These are phyloP conservation scores for Drosophila flavopinicola DNA, from an alignment of 2,888 invertebrate species.

Conservation along the genomic window DNA sequence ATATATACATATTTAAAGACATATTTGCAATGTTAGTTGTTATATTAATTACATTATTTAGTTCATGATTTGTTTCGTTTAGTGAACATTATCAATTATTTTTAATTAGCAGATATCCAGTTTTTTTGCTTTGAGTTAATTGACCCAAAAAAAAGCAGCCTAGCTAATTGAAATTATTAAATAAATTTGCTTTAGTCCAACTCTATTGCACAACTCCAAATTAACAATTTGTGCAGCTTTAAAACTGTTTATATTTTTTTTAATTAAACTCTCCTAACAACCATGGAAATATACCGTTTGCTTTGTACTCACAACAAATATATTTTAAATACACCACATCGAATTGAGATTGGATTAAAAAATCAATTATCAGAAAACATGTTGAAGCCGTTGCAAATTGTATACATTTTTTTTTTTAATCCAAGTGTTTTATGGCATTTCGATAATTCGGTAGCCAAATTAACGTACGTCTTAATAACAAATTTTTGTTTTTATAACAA, in stretches of 20 bases:
- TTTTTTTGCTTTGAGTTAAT: background rate
- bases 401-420: slow-evolving; percentile 11
- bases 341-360: background rate
- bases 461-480: slow-evolving; percentile 21
- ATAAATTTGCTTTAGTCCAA: too few species aligned
- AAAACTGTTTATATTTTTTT: background rate
- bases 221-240: background rate
- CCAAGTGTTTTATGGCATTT: slow-evolving; percentile 17
- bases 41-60: too few species aligned
- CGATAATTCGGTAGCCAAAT: slow-evolving; percentile 18
- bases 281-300: slow-evolving; percentile 8
- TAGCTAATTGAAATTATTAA: too few species aligned
- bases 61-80: too few species aligned
- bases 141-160: too few species aligned
- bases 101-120: background rate
- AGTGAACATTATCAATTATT: too few species aligned
- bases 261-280: slow-evolving; percentile 1
- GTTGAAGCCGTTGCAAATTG: slow-evolving; percentile 16
- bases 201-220: too few species aligned
- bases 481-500: slow-evolving; percentile 11
- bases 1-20: too few species aligned
- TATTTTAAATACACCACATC: background rate
- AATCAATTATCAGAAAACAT: slow-evolving; percentile 11
- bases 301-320: background rate
- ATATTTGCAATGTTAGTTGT: too few species aligned